Evolutionary conservation across 2,888 invertebrate genomes (phyloP), one percentile per base, ranked within the genome.

Genomic region (Meandrusa payeni): DNA sequence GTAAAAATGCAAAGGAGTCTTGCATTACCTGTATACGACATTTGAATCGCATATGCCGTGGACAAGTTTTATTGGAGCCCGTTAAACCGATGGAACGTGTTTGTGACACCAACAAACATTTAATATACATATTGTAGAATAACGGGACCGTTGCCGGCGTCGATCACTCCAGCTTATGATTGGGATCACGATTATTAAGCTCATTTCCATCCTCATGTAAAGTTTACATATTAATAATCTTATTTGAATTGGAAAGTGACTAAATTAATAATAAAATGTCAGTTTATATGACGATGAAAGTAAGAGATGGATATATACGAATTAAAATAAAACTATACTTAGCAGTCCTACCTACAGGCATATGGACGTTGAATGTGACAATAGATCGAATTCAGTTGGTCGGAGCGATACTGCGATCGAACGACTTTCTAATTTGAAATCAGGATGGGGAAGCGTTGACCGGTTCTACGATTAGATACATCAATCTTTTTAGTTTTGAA

Each of bases 71-170:
- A 45, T 45, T 28, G 12, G 20, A 15, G 23, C 26, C 44, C 39
- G 39, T 45, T 45, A 45, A 39, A 39, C 31, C 5, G 37, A 22
- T 27, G 33, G 28, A 45, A 45, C 44, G 33, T 45, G 44, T 45
- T 39, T 34, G 44, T 29, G 34, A 39, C 34, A 39, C 39, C 32
- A 28, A 34, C 28, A 34, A 27, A 24, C 23, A n/a, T 39, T 31
- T 38, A 17, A 39, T 39, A 45, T 34, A 39, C 23, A 39, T 40
- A 39, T 33, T 23, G 28, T 19, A n/a, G 39, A 28, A 22, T 45
- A 45, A 45, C 44, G 44, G 44, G 9, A 45, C 28, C 7, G 27
- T 22, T 20, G 32, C 17, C 7, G 11, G 10, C 22, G 5, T 5
- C 13, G 9, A 34, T 13, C 4, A 3, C n/a, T 15, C n/a, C 15